These are phyloP conservation scores for Caretta caretta DNA, from an alignment of 2,113 vertebrate species.

Conservation along the genomic window DNA sequence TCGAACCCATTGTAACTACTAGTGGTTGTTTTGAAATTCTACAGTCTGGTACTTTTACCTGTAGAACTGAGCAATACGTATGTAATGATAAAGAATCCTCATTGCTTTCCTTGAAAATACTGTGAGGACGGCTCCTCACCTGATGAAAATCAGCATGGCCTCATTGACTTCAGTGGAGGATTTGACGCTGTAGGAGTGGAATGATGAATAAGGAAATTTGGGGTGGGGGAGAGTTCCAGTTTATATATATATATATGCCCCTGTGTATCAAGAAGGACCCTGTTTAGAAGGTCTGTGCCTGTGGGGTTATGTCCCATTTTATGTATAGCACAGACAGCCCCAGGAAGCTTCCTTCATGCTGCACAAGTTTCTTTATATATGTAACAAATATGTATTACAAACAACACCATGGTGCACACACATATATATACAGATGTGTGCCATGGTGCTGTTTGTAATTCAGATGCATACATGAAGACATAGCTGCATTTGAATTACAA, in stretches of 20 bases:
- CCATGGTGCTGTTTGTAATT: not conserved
- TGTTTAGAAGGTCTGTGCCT: not conserved
- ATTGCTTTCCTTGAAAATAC: not conserved
- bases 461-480: not conserved
- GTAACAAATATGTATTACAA: accelerated
- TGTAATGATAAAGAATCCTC: not conserved
- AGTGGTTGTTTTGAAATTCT: not conserved
- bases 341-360: not conserved
- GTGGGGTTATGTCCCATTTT: accelerated
- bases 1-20: not conserved
- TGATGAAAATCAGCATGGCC: not conserved
- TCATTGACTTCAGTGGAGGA: not conserved
- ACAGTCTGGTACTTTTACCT: not conserved
- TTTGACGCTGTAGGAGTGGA: not conserved
- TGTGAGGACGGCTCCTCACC: accelerated
- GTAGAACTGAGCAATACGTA: not conserved
- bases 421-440: not conserved
- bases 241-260: not conserved
- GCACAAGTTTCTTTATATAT: not conserved
- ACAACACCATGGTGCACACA: not conserved
- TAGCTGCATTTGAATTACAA: not conserved
- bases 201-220: not conserved
- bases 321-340: not conserved
- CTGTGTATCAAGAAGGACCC: not conserved
- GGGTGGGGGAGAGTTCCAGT: not conserved